phyloP scores from a whole-genome alignment of 2,888 invertebrate genomes.

The Nymphalis urticae region DNA sequence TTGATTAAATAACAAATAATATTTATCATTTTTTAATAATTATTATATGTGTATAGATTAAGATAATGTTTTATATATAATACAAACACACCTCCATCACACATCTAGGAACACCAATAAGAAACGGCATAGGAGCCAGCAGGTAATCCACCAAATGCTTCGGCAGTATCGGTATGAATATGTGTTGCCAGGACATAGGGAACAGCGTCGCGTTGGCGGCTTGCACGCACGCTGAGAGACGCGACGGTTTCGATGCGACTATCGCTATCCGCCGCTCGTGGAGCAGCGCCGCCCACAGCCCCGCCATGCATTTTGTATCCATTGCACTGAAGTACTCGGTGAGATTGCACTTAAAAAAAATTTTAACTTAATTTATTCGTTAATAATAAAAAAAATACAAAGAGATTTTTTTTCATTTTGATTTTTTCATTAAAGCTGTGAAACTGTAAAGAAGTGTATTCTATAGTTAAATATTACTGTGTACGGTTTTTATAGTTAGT shows the following conservation, averaged over 20 bases:
- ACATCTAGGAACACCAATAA: slow-evolving; percentile 95
- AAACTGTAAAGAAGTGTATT: no score
- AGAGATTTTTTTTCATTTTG: no score
- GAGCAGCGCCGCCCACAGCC: slow-evolving; percentile 96
- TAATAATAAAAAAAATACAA: background rate
- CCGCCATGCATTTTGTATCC: slow-evolving; percentile 96
- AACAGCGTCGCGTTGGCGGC: slow-evolving; percentile 97
- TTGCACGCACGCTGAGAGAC: slow-evolving; percentile 95
- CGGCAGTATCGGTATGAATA: slow-evolving; percentile 97
- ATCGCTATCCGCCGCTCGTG: slow-evolving; percentile 97
- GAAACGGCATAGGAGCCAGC: slow-evolving; percentile 98
- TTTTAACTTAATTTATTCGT: background rate
- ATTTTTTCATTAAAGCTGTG: no score
- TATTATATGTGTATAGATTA: no score
- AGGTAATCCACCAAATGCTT: slow-evolving; percentile 93
- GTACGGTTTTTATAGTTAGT: no score
- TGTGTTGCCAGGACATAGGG: slow-evolving; percentile 99
- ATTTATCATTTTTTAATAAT: no score
- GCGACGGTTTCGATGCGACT: slow-evolving; percentile 92
- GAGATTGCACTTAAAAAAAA: slow-evolving; percentile 90
- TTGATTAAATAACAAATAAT: no score
- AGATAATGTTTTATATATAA: background rate
- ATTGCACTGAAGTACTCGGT: slow-evolving; percentile 99
- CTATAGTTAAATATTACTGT: no score
- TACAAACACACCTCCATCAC: slow-evolving; percentile 85